Conservation (phyloP, 1,140 invertebrate species). For the Druon quercuslanigerum region DNA sequence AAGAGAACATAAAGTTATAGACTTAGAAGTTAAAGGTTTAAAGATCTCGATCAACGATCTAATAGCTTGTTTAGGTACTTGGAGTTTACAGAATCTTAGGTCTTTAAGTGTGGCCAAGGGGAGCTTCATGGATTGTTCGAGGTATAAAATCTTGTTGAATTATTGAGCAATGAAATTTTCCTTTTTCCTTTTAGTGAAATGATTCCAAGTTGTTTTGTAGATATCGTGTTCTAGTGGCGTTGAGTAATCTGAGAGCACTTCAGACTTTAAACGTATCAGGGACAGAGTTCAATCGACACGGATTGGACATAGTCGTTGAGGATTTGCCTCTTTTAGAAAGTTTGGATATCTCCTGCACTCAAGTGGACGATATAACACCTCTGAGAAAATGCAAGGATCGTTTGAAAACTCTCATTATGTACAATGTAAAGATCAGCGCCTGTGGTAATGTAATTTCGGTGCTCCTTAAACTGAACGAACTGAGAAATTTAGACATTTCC, state of each 20-base stretch:
- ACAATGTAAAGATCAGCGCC: slow-evolving; percentile 78
- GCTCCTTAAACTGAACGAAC: slow-evolving; percentile 77
- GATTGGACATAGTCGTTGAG: slow-evolving; percentile 82
- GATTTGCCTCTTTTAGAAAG: slow-evolving; percentile 82
- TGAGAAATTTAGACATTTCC: slow-evolving; percentile 82
- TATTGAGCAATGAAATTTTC: background rate
- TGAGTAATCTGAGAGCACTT: slow-evolving; percentile 79
- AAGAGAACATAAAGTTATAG: slow-evolving; percentile 80
- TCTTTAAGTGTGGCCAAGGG: slow-evolving; percentile 82
- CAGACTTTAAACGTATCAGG: slow-evolving; percentile 83
- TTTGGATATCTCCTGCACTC: slow-evolving; percentile 84
- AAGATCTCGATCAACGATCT: slow-evolving; percentile 81
- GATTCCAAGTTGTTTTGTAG: slow-evolving; percentile 58
- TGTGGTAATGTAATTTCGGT: slow-evolving; percentile 76
- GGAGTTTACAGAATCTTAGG: slow-evolving; percentile 82
- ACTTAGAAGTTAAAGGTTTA: slow-evolving; percentile 80
- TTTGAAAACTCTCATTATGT: slow-evolving; percentile 80
- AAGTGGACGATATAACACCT: slow-evolving; percentile 82
- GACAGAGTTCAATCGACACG: slow-evolving; percentile 84
- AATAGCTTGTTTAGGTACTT: slow-evolving; percentile 83
- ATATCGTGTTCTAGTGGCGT: slow-evolving; percentile 75
- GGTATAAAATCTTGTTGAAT: slow-evolving; percentile 54
- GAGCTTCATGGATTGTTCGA: slow-evolving; percentile 78
- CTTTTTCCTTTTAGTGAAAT: slow-evolving; percentile 18
- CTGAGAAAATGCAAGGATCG: slow-evolving; percentile 79